Conservation (phyloP, 2,888 invertebrate genomes). For the Hartigia nigra region DNA sequence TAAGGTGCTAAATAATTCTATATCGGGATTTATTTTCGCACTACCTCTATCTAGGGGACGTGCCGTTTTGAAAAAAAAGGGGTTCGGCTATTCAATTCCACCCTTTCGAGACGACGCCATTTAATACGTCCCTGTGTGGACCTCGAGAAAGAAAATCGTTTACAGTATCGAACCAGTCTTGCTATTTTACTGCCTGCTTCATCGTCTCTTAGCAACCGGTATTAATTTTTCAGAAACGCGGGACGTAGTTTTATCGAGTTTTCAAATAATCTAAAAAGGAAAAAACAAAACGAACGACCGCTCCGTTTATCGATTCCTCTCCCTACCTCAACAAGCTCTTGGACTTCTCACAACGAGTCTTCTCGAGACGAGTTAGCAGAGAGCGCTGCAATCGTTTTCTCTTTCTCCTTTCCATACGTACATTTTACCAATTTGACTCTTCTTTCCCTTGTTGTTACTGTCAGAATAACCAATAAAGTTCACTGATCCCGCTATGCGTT, state of each 20-base stretch:
- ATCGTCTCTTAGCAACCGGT: not conserved
- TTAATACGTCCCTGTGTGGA: not conserved
- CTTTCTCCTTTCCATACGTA: not conserved
- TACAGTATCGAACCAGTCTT: not conserved
- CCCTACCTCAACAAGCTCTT: not conserved
- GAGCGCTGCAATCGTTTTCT: conserved; percentile 16
- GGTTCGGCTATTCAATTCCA: not conserved
- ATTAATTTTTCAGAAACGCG: not conserved
- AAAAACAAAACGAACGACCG: not conserved
- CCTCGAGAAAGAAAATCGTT: not conserved
- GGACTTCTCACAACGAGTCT: not conserved
- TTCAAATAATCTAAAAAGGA: not conserved
- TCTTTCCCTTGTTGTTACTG: not conserved
- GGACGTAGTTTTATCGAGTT: not conserved
- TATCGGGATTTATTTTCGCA: not conserved
- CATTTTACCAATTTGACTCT: not conserved
- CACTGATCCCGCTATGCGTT: not conserved
- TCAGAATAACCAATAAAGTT: not conserved
- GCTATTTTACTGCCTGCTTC: not conserved
- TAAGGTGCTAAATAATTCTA: not conserved
- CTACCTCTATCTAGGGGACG: not conserved
- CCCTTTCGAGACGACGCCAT: not conserved
- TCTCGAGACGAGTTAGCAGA: conserved; percentile 22
- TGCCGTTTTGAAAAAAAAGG: not conserved
- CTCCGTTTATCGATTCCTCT: not conserved